Evolutionary conservation across 2,113 vertebrate genomes (phyloP).

Genomic region (Poeciliopsis prolifica): DNA sequence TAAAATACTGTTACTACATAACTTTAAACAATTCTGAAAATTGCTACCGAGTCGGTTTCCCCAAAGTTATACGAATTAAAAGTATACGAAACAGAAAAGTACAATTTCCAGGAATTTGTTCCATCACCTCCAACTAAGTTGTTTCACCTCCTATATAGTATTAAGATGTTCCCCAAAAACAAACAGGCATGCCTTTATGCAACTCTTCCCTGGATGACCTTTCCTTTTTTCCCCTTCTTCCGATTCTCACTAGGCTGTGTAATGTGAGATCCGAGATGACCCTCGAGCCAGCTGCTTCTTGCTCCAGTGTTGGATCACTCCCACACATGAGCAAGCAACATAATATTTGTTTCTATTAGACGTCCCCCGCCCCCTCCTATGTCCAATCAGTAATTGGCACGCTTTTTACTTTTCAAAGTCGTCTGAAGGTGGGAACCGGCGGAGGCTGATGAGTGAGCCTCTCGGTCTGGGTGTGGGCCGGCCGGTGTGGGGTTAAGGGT

Average conservation of each 20-base stretch:
- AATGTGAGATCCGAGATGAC: constrained; percentile 70
- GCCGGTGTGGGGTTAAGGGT: constrained; percentile 69
- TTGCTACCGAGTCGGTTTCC: too few species aligned
- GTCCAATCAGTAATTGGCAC: constrained; percentile 73
- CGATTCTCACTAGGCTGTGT: constrained; percentile 54
- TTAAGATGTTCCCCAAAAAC: constrained; percentile 30
- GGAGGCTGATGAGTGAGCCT: constrained; percentile 70
- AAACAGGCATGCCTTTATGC: constrained; percentile 31
- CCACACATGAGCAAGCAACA: constrained; percentile 58
- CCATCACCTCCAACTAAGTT: neutral
- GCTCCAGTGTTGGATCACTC: constrained; percentile 51
- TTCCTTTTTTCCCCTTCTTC: constrained; percentile 12
- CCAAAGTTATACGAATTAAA: too few species aligned
- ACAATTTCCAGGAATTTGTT: neutral
- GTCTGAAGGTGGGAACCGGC: constrained; percentile 65
- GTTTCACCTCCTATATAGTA: constrained; percentile 3
- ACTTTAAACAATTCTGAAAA: too few species aligned
- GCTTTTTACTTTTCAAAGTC: constrained; percentile 72
- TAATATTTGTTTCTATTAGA: constrained; percentile 77
- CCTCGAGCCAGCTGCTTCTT: constrained; percentile 73
- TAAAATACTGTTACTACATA: too few species aligned
- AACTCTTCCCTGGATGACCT: constrained; percentile 44
- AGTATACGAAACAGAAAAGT: too few species aligned
- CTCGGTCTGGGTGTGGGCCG: constrained; percentile 61
- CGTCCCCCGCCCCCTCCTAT: constrained; percentile 29